Conservation (phyloP, 1,140 invertebrate species). For the Vollenhovia emeryi region DNA sequence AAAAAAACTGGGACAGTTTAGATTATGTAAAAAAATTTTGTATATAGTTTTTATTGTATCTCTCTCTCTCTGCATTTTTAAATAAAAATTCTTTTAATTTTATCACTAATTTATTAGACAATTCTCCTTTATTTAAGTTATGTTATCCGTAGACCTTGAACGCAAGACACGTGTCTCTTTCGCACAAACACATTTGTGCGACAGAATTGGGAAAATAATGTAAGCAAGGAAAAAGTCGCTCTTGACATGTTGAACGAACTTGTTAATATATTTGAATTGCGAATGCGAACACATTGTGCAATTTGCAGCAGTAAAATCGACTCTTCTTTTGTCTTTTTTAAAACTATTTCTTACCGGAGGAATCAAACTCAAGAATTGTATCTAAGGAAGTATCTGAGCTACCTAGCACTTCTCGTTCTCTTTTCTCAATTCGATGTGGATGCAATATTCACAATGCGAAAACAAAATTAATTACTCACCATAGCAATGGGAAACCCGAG, state of each 20-base stretch:
- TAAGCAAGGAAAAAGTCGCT: not conserved
- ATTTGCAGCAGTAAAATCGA: not conserved
- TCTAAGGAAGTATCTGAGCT: not conserved
- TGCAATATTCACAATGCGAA: not conserved
- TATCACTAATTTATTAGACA: not conserved
- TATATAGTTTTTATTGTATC: not conserved
- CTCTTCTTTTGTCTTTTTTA: not conserved
- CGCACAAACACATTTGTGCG: not conserved
- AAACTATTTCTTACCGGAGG: not conserved
- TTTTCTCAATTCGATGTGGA: not conserved
- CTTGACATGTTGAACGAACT: not conserved
- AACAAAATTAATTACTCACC: constrained; percentile 76
- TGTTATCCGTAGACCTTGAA: not conserved
- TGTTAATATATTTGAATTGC: not conserved
- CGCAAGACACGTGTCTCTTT: not conserved
- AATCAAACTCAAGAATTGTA: not conserved
- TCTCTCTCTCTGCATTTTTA: not conserved
- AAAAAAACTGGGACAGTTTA: no score
- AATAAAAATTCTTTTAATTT: not conserved
- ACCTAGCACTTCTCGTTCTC: not conserved
- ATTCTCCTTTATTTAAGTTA: not conserved
- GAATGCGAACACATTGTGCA: not conserved
- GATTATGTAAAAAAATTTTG: not conserved
- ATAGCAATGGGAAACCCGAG: constrained; percentile 92
- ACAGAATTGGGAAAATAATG: not conserved